These are phyloP conservation scores for Eptatretus atami DNA, from an alignment of 2,797 vertebrate species.

Conservation along the genomic window DNA sequence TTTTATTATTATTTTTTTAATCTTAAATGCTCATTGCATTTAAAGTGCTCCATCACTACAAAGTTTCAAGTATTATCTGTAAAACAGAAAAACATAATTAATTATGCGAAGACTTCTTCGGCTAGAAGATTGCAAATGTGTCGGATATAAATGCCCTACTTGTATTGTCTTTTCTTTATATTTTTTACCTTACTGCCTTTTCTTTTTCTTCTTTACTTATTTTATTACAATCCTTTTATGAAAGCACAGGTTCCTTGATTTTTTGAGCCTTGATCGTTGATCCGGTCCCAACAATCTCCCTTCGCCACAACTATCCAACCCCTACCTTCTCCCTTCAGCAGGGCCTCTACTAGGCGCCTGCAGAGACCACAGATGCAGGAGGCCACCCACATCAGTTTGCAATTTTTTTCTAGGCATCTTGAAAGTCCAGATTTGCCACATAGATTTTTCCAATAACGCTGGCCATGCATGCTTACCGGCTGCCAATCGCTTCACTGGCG, in stretches of 20 bases:
- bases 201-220: not conserved
- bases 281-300: not conserved
- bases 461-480: too few species aligned
- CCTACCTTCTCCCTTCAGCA: not conserved
- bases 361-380: too few species aligned
- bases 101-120: too few species aligned
- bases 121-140: too few species aligned
- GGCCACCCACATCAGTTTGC: too few species aligned
- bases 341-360: too few species aligned
- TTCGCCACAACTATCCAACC: not conserved
- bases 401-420: too few species aligned
- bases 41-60: not conserved
- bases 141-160: not conserved
- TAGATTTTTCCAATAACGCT: too few species aligned
- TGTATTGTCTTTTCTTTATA: not conserved
- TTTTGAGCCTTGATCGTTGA: not conserved
- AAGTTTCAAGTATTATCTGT: too few species aligned
- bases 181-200: not conserved
- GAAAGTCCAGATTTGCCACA: too few species aligned
- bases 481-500: too few species aligned
- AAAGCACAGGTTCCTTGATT: not conserved
- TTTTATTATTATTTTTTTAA: not conserved
- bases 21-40: not conserved
- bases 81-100: too few species aligned
- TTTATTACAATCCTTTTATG: not conserved